These are phyloP conservation scores for Heliconius congener DNA, from an alignment of 1,140 invertebrate genomes.

Conservation along the genomic window DNA sequence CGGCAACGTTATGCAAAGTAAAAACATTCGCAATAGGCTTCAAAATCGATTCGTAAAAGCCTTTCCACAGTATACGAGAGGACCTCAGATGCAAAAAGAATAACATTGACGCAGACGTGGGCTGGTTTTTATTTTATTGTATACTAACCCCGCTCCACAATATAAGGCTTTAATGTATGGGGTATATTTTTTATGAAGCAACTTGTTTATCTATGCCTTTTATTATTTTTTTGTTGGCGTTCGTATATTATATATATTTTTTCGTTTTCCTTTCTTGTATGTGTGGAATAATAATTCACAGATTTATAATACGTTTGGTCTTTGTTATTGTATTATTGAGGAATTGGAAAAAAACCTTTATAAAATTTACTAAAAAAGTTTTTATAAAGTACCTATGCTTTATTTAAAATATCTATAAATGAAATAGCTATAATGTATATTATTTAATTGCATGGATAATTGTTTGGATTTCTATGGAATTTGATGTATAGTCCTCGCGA, in stretches of 20 bases:
- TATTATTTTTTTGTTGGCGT: constrained; percentile 8
- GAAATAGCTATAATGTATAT: neutral
- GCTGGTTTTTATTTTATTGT: constrained; percentile 12
- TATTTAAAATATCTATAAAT: neutral
- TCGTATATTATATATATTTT: constrained; percentile 1
- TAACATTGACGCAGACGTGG: constrained; percentile 13
- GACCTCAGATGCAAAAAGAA: constrained; percentile 13
- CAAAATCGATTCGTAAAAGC: constrained; percentile 14
- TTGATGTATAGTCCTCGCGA: neutral
- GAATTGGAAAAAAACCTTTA: too few relatives aligned
- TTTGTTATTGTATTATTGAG: too few relatives aligned
- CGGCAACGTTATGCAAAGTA: constrained; percentile 7
- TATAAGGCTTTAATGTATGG: constrained; percentile 10
- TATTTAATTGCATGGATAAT: neutral
- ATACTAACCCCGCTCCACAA: constrained; percentile 11
- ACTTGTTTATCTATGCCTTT: constrained; percentile 14
- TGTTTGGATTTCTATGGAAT: neutral
- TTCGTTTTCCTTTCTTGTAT: neutral
- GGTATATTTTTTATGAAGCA: constrained; percentile 9
- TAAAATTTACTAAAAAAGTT: too few relatives aligned
- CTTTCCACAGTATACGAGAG: constrained; percentile 7
- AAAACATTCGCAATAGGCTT: constrained; percentile 12
- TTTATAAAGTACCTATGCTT: too few relatives aligned
- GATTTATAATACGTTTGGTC: neutral
- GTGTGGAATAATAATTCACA: neutral